Conservation (phyloP, 2,113 vertebrate species). For the Lagopus muta region DNA sequence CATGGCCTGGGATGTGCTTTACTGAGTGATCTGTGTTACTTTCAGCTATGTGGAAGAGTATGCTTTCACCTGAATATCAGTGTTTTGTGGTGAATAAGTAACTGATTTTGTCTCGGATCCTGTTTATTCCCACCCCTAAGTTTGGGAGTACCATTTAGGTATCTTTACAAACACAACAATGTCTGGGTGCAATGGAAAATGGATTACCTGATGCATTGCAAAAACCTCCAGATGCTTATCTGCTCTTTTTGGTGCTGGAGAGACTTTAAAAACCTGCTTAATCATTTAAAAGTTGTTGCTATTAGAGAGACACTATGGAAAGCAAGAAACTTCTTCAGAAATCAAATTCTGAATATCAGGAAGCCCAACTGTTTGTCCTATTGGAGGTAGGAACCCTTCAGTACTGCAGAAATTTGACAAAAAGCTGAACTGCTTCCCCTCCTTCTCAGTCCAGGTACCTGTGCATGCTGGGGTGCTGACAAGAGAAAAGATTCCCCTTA, state of each 20-base stretch:
- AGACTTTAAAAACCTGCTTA: neutral
- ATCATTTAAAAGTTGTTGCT: neutral
- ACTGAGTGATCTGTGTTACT: neutral
- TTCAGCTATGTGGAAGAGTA: neutral
- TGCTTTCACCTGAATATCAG: neutral
- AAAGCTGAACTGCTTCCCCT: rapidly evolving
- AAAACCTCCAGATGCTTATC: neutral
- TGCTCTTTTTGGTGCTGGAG: neutral
- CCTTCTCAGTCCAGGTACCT: neutral
- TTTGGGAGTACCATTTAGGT: rapidly evolving
- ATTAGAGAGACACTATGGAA: neutral
- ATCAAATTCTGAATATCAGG: neutral
- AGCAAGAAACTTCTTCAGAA: neutral
- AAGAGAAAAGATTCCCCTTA: neutral
- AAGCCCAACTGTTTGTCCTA: neutral
- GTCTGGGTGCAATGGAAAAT: neutral
- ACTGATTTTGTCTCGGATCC: neutral
- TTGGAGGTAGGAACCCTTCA: neutral
- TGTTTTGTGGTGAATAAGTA: neutral
- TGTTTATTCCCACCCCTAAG: neutral
- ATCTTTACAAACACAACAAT: neutral
- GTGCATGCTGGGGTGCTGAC: neutral
- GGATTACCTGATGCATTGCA: neutral
- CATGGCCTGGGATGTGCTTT: neutral
- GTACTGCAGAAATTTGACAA: neutral